Conservation (phyloP, 2,797 vertebrate species). For the Ctenosaura bakeri region DNA sequence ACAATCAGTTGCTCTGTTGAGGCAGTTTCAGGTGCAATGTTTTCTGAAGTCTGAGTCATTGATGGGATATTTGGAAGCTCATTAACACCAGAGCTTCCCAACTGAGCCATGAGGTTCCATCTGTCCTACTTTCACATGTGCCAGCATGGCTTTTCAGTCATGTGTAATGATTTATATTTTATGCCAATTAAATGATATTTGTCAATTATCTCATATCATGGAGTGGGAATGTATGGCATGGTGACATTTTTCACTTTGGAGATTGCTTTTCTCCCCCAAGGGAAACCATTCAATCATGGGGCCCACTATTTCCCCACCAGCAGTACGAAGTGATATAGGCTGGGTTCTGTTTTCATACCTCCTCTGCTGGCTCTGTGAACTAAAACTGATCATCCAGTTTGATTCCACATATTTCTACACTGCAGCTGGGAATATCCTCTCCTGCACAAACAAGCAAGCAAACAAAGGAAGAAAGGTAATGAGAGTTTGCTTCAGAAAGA, state of each 20-base stretch:
- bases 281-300: not conserved
- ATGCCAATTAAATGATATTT: too few species aligned
- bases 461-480: not conserved
- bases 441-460: not conserved
- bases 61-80: too few species aligned
- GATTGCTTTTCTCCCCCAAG: not conserved
- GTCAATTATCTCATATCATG: too few species aligned
- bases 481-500: slow-evolving; percentile 9
- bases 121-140: too few species aligned
- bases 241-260: not conserved
- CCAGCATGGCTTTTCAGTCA: too few species aligned
- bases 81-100: too few species aligned
- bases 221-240: too few species aligned
- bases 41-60: too few species aligned
- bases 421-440: slow-evolving; percentile 11
- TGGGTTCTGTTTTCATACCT: not conserved
- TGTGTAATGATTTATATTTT: too few species aligned
- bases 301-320: not conserved
- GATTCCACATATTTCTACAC: not conserved
- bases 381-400: not conserved
- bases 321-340: not conserved
- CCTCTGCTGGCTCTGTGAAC: not conserved
- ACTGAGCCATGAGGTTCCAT: too few species aligned
- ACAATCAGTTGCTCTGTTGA: too few species aligned
- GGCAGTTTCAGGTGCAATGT: too few species aligned